Percentiles rank a stretch among this genome's conserved stretches.
Evolutionary conservation across 2,888 invertebrate genomes (phyloP).

Genomic region (Nowickia ferox): DNA sequence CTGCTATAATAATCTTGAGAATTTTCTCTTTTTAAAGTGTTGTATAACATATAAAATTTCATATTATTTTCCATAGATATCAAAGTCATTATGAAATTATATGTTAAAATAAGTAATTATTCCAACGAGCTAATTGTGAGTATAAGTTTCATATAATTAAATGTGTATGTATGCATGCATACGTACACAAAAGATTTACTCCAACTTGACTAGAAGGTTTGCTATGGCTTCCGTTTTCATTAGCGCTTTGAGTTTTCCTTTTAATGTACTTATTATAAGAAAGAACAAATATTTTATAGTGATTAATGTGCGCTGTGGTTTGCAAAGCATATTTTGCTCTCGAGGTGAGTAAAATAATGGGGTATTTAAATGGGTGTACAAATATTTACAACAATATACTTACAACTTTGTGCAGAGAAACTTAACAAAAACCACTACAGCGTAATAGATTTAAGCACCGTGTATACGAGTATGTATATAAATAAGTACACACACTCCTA

Average conservation of each 20-base stretch:
- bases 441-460: not conserved
- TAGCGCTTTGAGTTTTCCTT: not conserved
- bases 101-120: conserved; percentile 37
- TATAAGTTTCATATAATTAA: conserved; percentile 56
- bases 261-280: not conserved
- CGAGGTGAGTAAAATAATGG: conserved; percentile 63
- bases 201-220: conserved; percentile 43
- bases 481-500: not conserved
- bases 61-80: too few relatives aligned
- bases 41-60: too few relatives aligned
- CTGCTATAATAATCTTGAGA: too few relatives aligned
- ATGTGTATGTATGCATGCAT: conserved; percentile 53
- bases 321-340: conserved; percentile 55
- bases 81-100: not conserved
- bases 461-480: not conserved
- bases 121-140: conserved; percentile 48
- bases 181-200: conserved; percentile 18
- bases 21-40: too few relatives aligned
- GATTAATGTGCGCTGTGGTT: conserved; percentile 69
- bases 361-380: conserved; percentile 50
- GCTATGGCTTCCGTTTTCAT: conserved; percentile 47
- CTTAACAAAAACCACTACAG: not conserved
- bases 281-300: conserved; percentile 52
- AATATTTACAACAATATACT: conserved; percentile 26
- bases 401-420: not conserved